Percentiles rank a stretch among this genome's conserved stretches.
Evolutionary conservation across 2,797 vertebrate genomes (phyloP).

Genomic region (Cirrhinus mrigala): DNA sequence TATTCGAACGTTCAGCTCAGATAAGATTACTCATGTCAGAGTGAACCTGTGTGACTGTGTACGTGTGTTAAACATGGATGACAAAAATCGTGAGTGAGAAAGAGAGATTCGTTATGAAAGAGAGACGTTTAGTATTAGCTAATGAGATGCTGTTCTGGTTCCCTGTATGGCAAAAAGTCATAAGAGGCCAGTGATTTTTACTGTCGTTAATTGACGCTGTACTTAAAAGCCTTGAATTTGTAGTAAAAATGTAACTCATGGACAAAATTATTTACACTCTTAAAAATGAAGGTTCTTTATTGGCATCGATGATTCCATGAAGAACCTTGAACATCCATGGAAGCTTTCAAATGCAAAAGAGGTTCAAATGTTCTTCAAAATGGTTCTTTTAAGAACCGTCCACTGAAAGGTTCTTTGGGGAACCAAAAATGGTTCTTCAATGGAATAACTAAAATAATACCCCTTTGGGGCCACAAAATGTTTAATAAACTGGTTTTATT

Average conservation of each 20-base stretch:
- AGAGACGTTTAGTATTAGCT: not conserved
- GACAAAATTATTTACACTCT: not conserved
- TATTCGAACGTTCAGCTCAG: conserved; percentile 44
- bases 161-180: not conserved
- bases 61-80: not conserved
- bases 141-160: not conserved
- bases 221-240: not conserved
- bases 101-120: not conserved
- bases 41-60: conserved; percentile 10
- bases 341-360: too few species aligned
- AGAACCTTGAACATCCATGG: too few species aligned
- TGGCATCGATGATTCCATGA: too few species aligned
- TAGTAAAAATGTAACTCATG: not conserved
- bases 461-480: not conserved
- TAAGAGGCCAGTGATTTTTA: not conserved
- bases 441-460: too few species aligned
- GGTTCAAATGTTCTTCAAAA: too few species aligned
- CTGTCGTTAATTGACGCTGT: not conserved
- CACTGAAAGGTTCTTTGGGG: too few species aligned
- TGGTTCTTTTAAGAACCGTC: too few species aligned
- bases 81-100: not conserved
- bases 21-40: conserved; percentile 49
- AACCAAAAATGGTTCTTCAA: too few species aligned
- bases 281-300: too few species aligned
- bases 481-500: not conserved